phyloP scores from a whole-genome alignment of 1,140 invertebrate species.

The Thalassaphorura encarpata region DNA sequence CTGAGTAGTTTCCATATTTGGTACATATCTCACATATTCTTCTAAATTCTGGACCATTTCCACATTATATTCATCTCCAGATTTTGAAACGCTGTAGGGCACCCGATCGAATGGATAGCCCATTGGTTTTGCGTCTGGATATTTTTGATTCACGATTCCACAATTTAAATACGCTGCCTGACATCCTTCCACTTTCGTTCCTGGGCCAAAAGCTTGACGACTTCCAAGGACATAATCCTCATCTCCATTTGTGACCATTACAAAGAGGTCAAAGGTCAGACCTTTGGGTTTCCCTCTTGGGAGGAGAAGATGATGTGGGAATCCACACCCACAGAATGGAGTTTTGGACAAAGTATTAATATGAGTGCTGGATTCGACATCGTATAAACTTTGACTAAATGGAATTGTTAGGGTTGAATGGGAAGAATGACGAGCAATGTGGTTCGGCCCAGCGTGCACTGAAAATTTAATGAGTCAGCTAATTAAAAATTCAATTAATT shows the following conservation, averaged over 20 bases:
- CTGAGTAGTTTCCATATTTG: background rate
- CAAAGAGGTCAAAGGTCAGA: slow-evolving; percentile 58
- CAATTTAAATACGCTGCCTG: slow-evolving; percentile 30
- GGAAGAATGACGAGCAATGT: slow-evolving; percentile 43
- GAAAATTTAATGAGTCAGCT: background rate
- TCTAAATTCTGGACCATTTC: background rate
- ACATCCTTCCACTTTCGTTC: background rate
- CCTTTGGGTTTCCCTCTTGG: slow-evolving; percentile 60
- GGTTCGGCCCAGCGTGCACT: slow-evolving; percentile 45
- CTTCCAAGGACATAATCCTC: slow-evolving; percentile 45
- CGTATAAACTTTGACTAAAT: slow-evolving; percentile 40
- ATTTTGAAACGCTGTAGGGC: background rate
- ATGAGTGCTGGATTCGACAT: background rate
- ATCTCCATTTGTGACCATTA: slow-evolving; percentile 68
- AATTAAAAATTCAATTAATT: background rate
- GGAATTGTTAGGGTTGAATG: slow-evolving; percentile 55
- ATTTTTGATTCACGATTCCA: slow-evolving; percentile 43
- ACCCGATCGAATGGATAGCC: slow-evolving; percentile 25
- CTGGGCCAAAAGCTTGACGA: background rate
- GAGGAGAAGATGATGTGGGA: slow-evolving; percentile 74
- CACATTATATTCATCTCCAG: background rate
- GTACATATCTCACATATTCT: background rate
- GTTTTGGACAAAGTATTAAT: too few relatives aligned
- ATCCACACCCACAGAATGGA: slow-evolving; percentile 64
- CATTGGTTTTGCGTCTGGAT: slow-evolving; percentile 36